Conservation (phyloP, 2,888 invertebrate species). For the Neuroscelio doddi region DNA sequence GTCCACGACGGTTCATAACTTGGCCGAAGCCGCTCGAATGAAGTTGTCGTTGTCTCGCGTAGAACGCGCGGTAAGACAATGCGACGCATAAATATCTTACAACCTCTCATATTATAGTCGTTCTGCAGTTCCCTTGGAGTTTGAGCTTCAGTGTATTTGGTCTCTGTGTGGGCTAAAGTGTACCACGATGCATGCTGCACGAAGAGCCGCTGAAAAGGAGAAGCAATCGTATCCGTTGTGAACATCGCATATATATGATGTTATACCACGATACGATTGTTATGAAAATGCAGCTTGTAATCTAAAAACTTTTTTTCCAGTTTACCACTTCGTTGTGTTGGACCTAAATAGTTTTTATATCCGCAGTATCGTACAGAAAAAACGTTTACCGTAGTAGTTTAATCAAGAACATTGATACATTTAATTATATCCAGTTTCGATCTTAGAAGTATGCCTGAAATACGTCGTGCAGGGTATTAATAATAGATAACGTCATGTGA, state of each 20-base stretch:
- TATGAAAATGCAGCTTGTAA: slow-evolving; percentile 42
- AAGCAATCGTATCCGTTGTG: slow-evolving; percentile 38
- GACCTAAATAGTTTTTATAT: too few species aligned
- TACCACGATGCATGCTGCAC: slow-evolving; percentile 36
- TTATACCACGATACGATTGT: slow-evolving; percentile 47
- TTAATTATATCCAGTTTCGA: too few species aligned
- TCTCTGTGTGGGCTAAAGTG: slow-evolving; percentile 51
- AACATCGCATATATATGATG: slow-evolving; percentile 37
- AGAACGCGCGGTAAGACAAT: slow-evolving; percentile 64
- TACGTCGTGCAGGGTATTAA: too few species aligned
- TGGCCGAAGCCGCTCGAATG: slow-evolving; percentile 62
- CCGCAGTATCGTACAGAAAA: too few species aligned
- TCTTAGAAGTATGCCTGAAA: too few species aligned
- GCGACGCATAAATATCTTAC: slow-evolving; percentile 71
- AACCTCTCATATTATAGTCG: slow-evolving; percentile 63
- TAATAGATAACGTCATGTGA: too few species aligned
- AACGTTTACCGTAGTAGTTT: too few species aligned
- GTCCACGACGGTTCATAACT: slow-evolving; percentile 64
- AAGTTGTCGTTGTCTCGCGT: slow-evolving; percentile 69
- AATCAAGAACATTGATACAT: too few species aligned
- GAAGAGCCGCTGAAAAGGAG: slow-evolving; percentile 28
- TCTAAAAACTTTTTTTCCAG: slow-evolving; percentile 23
- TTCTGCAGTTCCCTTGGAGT: slow-evolving; percentile 24
- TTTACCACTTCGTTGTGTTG: slow-evolving; percentile 24
- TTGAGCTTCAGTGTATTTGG: slow-evolving; percentile 28